A percentile compares a stretch with the other conserved stretches of the same genome.
Evolutionary conservation across 2,888 invertebrate species (phyloP).

Genomic region (Fragum fragum): DNA sequence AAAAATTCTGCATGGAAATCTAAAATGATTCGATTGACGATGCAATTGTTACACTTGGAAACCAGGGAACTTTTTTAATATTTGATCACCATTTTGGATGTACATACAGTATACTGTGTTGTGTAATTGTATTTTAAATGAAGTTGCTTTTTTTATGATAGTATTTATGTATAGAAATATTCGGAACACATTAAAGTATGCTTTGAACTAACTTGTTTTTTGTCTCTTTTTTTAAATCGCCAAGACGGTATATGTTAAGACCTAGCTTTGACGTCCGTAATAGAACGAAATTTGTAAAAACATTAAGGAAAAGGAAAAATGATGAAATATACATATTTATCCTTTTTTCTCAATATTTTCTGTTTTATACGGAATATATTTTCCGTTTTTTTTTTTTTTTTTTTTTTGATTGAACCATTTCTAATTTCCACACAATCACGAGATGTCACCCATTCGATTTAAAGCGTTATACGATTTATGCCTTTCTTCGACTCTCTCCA

Average conservation of each 20-base stretch:
- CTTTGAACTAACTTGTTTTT: not conserved
- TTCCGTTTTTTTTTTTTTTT: too few relatives aligned
- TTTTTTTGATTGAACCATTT: too few relatives aligned
- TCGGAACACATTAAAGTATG: not conserved
- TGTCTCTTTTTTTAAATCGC: not conserved
- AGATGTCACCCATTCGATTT: too few relatives aligned
- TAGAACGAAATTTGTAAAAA: too few relatives aligned
- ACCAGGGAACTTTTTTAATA: not conserved
- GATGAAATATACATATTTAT: too few relatives aligned
- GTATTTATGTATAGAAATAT: not conserved
- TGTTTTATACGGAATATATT: too few relatives aligned
- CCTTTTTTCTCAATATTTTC: too few relatives aligned
- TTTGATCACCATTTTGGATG: not conserved
- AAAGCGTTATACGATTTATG: too few relatives aligned
- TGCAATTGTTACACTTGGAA: constrained; percentile 16
- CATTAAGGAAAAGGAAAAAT: too few relatives aligned
- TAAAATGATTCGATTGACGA: constrained; percentile 13
- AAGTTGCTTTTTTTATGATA: not conserved
- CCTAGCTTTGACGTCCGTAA: too few relatives aligned
- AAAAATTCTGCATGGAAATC: constrained; percentile 18
- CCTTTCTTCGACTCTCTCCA: too few relatives aligned
- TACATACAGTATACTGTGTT: not conserved
- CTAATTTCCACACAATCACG: too few relatives aligned
- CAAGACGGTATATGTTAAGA: not conserved
- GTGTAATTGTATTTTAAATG: not conserved